Evolutionary conservation across 1,140 invertebrate species (phyloP).

Genomic region (Bombus waltoni): DNA sequence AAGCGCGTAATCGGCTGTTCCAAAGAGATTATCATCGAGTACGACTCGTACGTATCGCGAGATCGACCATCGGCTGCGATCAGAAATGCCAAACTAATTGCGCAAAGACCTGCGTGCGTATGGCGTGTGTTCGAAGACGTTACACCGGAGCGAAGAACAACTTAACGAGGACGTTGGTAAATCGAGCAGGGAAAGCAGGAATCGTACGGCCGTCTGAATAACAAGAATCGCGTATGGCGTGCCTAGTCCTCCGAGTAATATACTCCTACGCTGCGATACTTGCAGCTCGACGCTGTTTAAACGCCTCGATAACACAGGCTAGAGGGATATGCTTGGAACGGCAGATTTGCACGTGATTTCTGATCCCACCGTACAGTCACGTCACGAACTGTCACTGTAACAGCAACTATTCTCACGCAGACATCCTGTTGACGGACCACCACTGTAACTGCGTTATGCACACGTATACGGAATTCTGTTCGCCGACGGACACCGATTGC

Average conservation of each 20-base stretch:
- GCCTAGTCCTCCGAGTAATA: neutral
- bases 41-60: neutral
- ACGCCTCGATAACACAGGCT: conserved; percentile 19
- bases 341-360: conserved; percentile 38
- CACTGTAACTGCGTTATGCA: conserved; percentile 1
- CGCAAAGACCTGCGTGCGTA: neutral
- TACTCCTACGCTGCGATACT: conserved; percentile 1
- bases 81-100: neutral
- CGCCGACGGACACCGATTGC: conserved; percentile 36
- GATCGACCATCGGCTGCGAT: neutral
- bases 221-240: conserved; percentile 11
- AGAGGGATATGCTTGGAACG: conserved; percentile 19
- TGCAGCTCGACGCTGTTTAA: conserved; percentile 25
- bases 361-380: conserved; percentile 38
- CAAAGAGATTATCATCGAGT: no score
- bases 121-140: neutral
- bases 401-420: conserved; percentile 43
- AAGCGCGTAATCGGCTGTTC: no score
- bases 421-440: conserved; percentile 35
- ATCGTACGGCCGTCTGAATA: neutral
- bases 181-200: neutral
- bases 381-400: conserved; percentile 52
- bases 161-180: neutral
- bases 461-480: conserved; percentile 1
- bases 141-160: neutral